Base-by-base conservation (phyloP, 2,888 invertebrate species). In the Eupeodes luniger region DNA sequence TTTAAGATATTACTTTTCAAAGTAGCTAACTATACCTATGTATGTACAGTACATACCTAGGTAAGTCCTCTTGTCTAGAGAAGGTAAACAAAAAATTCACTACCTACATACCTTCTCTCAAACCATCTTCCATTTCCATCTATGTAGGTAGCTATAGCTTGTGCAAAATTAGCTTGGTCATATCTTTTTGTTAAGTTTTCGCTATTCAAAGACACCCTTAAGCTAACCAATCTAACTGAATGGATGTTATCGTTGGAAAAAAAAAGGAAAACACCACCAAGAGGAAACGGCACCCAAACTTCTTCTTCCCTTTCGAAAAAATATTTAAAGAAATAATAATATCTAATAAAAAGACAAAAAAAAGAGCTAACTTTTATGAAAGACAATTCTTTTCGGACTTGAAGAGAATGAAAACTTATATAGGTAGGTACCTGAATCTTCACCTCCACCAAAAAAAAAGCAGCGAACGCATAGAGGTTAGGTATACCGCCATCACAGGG, bases 301-400 rank as follows among this genome's bases (percentile, higher is more conserved):
- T 19, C 40, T 16, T 12, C 14, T 19, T 49, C 14, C 47, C 9
- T n/a, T 51, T 36, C 53, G n/a, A 55, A 5, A 44, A 27, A 49
- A 27, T 27, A 27, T 27, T 27, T 40, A 40, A 40, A 49, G 49
- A 49, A 49, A 66, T 49, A 66, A 66, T 66, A 47, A 66, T 49
- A 40, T 40, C 40, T 40, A 66, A 27, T 36, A 34, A 27, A 27
- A 27, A 27, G 27, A 27, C 14, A 49, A n/a, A 27, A 44, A 47
- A 44, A 47, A 27, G 5, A 79, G 55, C 47, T 40, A 69, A 84
- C 72, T 62, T 75, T 84, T 84, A 16, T 47, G 10, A 69, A 84
- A 69, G 75, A 80, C 80, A 79, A 84, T 84, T 75, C 75, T 80
- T 79, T 75, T 80, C 74, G 74, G 78, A 79, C 79, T 49, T 53